phyloP scores from a whole-genome alignment of 2,888 invertebrate species.

The Perizoma affinitatum region DNA sequence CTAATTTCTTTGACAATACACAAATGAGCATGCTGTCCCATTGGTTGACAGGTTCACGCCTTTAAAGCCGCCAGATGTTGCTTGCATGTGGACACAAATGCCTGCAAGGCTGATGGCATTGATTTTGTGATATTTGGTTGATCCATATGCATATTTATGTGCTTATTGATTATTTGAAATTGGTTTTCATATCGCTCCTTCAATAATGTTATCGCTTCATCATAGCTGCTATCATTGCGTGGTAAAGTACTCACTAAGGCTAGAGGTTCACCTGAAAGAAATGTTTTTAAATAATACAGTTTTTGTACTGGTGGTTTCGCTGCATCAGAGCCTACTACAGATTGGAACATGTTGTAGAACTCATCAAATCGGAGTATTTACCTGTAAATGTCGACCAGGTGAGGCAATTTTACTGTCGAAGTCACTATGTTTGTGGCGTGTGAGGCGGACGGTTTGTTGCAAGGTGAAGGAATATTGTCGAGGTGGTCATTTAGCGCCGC shows the following conservation, averaged over 20 bases:
- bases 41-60: constrained; percentile 4
- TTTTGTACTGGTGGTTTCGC: neutral
- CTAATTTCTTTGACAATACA: constrained; percentile 6
- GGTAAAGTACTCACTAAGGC: constrained; percentile 1
- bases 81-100: neutral
- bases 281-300: constrained; percentile 1
- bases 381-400: neutral
- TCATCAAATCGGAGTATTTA: neutral
- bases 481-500: no score
- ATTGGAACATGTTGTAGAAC: constrained; percentile 2
- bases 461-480: no score
- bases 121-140: neutral
- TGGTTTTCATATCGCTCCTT: constrained; percentile 2
- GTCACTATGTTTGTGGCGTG: no score
- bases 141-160: constrained; percentile 1
- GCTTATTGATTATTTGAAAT: constrained; percentile 4
- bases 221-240: constrained; percentile 1
- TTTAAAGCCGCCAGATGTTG: constrained; percentile 8
- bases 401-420: no score
- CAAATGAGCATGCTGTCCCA: constrained; percentile 10
- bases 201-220: constrained; percentile 1
- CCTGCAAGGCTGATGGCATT: neutral
- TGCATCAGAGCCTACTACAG: neutral
- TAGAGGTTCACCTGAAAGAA: constrained; percentile 3
- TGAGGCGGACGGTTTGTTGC: no score